Conservation (phyloP, 1,140 invertebrate genomes). For the Euschistus heros region DNA sequence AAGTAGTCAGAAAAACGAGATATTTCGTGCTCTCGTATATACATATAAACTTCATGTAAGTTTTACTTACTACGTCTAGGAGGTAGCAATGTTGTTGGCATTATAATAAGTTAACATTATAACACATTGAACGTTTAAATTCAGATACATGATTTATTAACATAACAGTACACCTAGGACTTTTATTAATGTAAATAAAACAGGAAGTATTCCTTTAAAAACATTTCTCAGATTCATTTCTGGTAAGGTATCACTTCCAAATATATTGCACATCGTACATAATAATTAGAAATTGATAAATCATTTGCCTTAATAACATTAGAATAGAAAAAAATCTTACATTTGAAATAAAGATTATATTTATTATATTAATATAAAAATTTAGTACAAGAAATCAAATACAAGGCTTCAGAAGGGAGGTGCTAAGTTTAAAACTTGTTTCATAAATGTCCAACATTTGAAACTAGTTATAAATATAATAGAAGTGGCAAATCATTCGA, state of each 20-base stretch:
- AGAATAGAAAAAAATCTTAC: too few species aligned
- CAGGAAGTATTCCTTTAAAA: neutral
- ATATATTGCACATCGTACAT: constrained; percentile 8
- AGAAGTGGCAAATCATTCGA: too few species aligned
- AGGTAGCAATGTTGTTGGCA: constrained; percentile 28
- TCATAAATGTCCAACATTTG: too few species aligned
- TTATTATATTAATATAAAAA: too few species aligned
- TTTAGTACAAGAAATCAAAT: too few species aligned
- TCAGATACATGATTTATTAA: constrained; percentile 25
- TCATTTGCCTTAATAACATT: too few species aligned
- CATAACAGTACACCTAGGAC: constrained; percentile 12
- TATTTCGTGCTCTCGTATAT: neutral
- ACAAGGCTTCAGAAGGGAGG: too few species aligned
- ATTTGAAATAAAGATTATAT: too few species aligned
- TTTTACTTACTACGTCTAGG: constrained; percentile 22
- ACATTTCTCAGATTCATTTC: neutral
- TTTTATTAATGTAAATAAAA: constrained; percentile 3
- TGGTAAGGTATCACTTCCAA: neutral
- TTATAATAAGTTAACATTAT: constrained; percentile 25
- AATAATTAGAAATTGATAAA: too few species aligned
- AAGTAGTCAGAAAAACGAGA: neutral
- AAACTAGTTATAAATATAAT: too few species aligned
- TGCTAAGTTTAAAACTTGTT: too few species aligned
- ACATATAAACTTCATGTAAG: too few species aligned
- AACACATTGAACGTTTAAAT: constrained; percentile 25